Percentiles rank a stretch among this genome's conserved stretches.
phyloP scores from a whole-genome alignment of 2,113 vertebrate genomes.

The Psittacula cyanocephala region DNA sequence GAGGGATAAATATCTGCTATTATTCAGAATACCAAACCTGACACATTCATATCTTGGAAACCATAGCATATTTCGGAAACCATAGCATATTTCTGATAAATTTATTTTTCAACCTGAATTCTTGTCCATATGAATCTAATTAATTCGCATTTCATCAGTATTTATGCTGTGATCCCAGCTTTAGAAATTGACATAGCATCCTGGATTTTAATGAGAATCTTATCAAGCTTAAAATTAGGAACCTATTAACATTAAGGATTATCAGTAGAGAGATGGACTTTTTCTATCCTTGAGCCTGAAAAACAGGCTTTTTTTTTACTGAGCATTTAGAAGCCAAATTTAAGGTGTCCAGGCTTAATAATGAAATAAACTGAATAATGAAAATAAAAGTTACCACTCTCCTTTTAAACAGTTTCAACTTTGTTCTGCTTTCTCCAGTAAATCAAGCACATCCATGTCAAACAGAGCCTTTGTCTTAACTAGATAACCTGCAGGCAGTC shows the following conservation, averaged over 20 bases:
- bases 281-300: neutral
- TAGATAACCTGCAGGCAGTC: neutral
- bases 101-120: neutral
- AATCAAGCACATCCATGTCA: neutral
- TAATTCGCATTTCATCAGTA: neutral
- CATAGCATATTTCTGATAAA: neutral
- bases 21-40: neutral
- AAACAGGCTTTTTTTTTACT: neutral
- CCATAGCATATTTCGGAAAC: neutral
- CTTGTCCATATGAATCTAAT: neutral
- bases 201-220: neutral
- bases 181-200: neutral
- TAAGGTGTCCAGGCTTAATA: neutral
- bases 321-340: neutral
- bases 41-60: neutral
- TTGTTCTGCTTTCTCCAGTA: neutral
- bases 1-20: constrained; percentile 49
- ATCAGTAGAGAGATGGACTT: neutral
- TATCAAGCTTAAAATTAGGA: neutral
- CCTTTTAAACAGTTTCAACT: neutral
- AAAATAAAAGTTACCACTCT: neutral
- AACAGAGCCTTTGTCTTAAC: neutral
- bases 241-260: neutral
- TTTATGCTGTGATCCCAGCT: neutral
- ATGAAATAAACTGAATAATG: neutral